Percentiles rank a stretch among this genome's conserved stretches.
Conservation (phyloP, 2,888 invertebrate species). For the Drosophila stalkeri region DNA sequence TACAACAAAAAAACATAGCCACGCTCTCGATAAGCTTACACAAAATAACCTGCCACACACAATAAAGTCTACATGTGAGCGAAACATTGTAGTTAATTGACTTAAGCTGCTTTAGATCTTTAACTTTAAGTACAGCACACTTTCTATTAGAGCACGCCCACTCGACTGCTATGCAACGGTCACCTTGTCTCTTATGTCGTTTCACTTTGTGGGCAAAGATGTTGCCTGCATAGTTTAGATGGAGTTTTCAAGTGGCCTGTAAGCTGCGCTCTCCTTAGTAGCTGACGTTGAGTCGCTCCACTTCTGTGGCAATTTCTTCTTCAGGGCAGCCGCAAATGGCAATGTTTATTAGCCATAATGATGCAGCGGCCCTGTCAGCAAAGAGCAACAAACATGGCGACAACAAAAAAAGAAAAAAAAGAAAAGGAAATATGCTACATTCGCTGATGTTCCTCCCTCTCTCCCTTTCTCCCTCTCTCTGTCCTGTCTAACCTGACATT, state of each 20-base stretch:
- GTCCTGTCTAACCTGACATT: constrained; percentile 11
- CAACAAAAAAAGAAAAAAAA: too few relatives aligned
- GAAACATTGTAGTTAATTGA: neutral
- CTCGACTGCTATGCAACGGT: neutral
- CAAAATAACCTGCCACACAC: neutral
- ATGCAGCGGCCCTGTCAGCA: constrained; percentile 67
- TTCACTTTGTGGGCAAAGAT: neutral
- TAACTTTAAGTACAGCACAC: neutral
- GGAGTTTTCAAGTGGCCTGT: constrained; percentile 5
- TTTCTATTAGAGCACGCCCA: neutral
- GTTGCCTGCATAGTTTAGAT: constrained; percentile 3
- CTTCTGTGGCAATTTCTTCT: constrained; percentile 51
- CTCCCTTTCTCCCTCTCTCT: neutral
- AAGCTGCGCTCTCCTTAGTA: constrained; percentile 16
- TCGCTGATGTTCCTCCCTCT: constrained; percentile 6
- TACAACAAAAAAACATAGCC: neutral
- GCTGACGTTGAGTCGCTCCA: constrained; percentile 38
- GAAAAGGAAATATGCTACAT: constrained; percentile 58
- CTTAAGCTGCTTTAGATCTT: neutral
- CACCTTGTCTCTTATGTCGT: neutral
- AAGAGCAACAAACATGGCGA: constrained; percentile 37
- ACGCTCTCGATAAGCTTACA: neutral
- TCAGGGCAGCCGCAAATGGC: constrained; percentile 70
- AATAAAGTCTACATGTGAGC: neutral
- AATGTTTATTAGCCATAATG: constrained; percentile 80